Percentiles rank a stretch among this genome's conserved stretches.
phyloP scores from a whole-genome alignment of 2,113 vertebrate genomes.

The Falco punctatus region DNA sequence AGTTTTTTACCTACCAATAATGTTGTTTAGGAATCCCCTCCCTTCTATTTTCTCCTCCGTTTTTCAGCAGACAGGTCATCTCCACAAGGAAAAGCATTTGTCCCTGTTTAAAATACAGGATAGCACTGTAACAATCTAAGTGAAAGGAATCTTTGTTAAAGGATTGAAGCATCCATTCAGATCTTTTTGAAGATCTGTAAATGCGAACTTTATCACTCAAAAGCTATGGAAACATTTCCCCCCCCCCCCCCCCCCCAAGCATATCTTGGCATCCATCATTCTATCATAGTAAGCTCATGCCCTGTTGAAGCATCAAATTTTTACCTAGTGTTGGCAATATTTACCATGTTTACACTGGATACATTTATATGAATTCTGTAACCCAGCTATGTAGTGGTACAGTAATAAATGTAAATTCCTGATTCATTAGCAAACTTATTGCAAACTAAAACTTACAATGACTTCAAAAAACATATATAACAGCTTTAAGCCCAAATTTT shows the following conservation, averaged over 20 bases:
- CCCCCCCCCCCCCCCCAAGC: no score
- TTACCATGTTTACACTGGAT: neutral
- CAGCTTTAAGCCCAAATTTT: neutral
- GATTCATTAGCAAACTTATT: neutral
- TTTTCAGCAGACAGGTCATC: neutral
- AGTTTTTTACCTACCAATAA: neutral
- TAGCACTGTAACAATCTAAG: neutral
- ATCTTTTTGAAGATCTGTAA: neutral
- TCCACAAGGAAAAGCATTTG: neutral
- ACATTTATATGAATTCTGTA: neutral
- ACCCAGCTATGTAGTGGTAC: neutral
- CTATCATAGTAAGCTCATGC: neutral
- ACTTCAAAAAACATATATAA: neutral
- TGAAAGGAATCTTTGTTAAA: neutral
- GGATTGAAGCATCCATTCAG: neutral
- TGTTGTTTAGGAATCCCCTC: neutral
- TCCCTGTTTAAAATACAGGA: neutral
- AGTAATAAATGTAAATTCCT: neutral
- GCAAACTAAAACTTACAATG: neutral
- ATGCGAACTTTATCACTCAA: neutral
- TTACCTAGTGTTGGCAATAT: neutral
- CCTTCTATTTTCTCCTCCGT: neutral
- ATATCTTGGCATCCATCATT: neutral
- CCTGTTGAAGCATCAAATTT: neutral
- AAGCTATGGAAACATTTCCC: neutral